These are phyloP conservation scores for Paramormyrops kingsleyae DNA, from an alignment of 2,113 vertebrate genomes.

Conservation along the genomic window DNA sequence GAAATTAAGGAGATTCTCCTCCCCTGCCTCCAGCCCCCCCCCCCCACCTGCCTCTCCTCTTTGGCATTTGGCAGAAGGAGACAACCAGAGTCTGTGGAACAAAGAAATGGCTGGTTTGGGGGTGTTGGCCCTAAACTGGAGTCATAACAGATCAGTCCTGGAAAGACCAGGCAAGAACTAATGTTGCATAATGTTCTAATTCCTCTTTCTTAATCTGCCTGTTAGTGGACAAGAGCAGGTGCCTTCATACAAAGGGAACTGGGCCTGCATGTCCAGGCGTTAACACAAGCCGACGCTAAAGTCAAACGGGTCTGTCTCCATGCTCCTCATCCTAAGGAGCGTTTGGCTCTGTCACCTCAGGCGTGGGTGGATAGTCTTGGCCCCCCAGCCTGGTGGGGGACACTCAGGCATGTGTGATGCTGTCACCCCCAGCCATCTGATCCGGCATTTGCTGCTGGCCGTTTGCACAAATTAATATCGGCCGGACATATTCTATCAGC, in stretches of 20 bases:
- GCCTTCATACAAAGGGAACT: background rate
- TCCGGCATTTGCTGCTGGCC: background rate
- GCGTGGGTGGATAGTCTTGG: background rate
- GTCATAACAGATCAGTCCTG: background rate
- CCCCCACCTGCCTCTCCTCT: background rate
- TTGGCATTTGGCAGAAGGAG: background rate
- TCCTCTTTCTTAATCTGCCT: background rate
- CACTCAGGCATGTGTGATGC: background rate
- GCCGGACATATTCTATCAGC: background rate
- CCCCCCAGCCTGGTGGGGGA: background rate
- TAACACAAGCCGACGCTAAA: background rate
- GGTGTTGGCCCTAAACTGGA: background rate
- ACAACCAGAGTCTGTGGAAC: background rate
- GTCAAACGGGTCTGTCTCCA: background rate
- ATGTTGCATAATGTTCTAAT: background rate
- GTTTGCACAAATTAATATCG: background rate
- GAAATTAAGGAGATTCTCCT: conserved; percentile 17
- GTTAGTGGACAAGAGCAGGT: background rate
- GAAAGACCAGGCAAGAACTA: background rate
- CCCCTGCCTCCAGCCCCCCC: background rate
- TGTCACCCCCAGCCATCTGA: background rate
- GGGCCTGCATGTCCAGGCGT: background rate
- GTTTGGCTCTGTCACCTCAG: background rate
- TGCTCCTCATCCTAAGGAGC: background rate
- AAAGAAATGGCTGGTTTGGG: background rate